Base-by-base conservation (phyloP, 2,797 vertebrate genomes). In the Hippocampus kuda region DNA sequence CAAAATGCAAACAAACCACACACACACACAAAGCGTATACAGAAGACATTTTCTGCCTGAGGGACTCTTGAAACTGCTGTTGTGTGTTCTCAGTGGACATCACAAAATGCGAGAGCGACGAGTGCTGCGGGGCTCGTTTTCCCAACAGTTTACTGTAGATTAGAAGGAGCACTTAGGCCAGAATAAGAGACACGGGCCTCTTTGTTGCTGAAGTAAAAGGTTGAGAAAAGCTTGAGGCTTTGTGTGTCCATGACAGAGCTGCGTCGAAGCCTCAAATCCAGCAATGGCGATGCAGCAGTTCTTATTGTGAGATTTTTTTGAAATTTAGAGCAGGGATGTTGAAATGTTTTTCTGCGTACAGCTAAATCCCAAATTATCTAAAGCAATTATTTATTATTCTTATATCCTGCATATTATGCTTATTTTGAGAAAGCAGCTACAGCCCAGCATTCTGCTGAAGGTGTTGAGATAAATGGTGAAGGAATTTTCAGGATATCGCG, bases 201-300 rank as follows among this genome's bases (percentile, higher is more conserved):
- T 89, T 89, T 86, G 82, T 90, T 85, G 86, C 85, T 77, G 75
- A 85, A 85, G 85, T 81, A 89, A 93, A 93, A 94, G 90, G 90
- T 89, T 92, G 90, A 81, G 82, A 80, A 69, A 77, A 85, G 84
- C 88, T 88, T 65, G 81, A 59, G 78, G 89, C 84, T 68, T 70
- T 82, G 34, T 88, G 84, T 83, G 65, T 83, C 67, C 72, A 57
- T 78, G 66, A 75, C 70, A 42, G 77, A 84, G 77, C 68, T 67
- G 12, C 44, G 71, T 79, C 77, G 34, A 13, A 68, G 77, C 83
- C 65, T 20, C 42, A 46, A 26, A 65, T 26, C 24, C 38, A 63
- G 22, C 38, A 44, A 41, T n/a, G 65, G 71, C 69, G 75, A 72
- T 65, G 68, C 56, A 79, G 9, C 62, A 11, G 81, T 75, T 81